Percentiles rank a stretch among this genome's conserved stretches.
Evolutionary conservation across 2,113 vertebrate species (phyloP).

Genomic region (Pelmatolapia mariae): DNA sequence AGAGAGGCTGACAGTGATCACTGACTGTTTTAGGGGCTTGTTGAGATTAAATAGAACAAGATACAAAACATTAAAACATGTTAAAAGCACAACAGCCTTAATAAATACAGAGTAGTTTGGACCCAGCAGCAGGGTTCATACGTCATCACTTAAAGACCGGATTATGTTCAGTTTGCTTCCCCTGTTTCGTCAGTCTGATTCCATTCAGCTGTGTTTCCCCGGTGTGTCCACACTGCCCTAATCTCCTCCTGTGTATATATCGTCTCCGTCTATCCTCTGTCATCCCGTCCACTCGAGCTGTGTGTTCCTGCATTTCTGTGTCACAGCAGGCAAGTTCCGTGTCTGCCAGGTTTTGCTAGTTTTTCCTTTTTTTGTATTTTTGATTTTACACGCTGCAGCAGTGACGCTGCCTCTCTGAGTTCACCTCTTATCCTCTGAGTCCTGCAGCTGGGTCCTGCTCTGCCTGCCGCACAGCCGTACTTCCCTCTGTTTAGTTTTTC

Average conservation of each 20-base stretch:
- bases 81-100: no score
- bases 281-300: not conserved
- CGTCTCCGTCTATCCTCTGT: not conserved
- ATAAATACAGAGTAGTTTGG: no score
- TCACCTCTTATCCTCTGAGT: not conserved
- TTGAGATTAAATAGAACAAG: no score
- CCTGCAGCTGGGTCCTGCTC: not conserved
- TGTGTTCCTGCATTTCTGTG: not conserved
- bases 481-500: not conserved
- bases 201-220: not conserved
- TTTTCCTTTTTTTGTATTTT: not conserved
- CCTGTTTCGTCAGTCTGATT: not conserved
- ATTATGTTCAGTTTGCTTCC: not conserved
- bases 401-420: not conserved
- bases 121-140: no score
- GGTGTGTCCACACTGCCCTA: not conserved
- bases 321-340: not conserved
- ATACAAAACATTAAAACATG: no score
- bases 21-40: no score
- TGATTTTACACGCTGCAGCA: not conserved
- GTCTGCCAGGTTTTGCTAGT: not conserved
- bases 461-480: fast-evolving
- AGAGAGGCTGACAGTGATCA: no score
- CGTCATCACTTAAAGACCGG: no score
- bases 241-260: not conserved